Base-by-base conservation (phyloP, 2,113 vertebrate genomes). In the Coracopsis vasa region DNA sequence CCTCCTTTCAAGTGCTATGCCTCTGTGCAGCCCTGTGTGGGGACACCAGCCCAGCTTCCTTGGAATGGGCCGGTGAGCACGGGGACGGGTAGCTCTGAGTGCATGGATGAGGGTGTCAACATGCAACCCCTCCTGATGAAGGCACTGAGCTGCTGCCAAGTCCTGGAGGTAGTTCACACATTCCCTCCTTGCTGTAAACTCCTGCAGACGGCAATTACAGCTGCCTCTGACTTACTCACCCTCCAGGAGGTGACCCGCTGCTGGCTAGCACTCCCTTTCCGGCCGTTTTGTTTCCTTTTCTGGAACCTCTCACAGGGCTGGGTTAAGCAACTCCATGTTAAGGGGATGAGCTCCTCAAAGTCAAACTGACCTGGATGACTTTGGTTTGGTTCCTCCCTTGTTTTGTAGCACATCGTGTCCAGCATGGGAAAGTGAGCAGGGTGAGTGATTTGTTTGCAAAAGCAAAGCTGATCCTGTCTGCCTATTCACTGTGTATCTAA, bases 11-110 rank as follows among this genome's bases (percentile, higher is more conserved):
- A 11, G 21, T 62, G 41, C 42, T 27, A 33, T 0, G 0, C 18
- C 53, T 62, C 41, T 3, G 5, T 48, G 61, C 51, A 72, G 74
- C 56, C 48, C 62, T 16, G 21, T 2, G 11, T 9, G 29, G 33
- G 33, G 71, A 37, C 31, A 41, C 19, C 53, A 80, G 67, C 44
- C 53, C 67, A 31, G 71, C 33, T 73, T 56, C 51, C 70, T 24
- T 19, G 2, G 27, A 44, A 10, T 3, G 10, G 31, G 42, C 13
- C 0, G 5, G 85, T 1, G 11, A 65, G 58, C 31, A 80, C 23
- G 1, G 3, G 58, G n/a, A 80, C 23, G 1, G 3, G 67, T 16
- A 53, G 39, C 25, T 4, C 11, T 1, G 50, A 18, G n/a, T 6
- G 8, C 20, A 4, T 15, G 33, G 78, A n/a, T 2, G 5, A 13